A percentile compares a stretch with the other conserved stretches of the same genome.
Conservation (phyloP, 2,797 vertebrate genomes). For the Lagorchestes hirsutus region DNA sequence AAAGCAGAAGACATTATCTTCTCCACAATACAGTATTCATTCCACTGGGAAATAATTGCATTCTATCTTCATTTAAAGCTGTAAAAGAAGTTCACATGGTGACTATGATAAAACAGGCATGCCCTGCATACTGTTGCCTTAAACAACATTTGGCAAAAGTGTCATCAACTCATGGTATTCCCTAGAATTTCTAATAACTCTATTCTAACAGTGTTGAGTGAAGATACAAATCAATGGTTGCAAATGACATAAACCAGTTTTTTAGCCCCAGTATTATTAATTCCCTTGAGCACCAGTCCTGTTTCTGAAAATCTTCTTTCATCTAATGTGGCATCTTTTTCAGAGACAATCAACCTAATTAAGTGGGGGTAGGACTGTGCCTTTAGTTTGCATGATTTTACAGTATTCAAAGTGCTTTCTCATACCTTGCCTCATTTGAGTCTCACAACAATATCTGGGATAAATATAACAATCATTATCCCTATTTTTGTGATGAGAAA, state of each 20-base stretch:
- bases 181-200: neutral
- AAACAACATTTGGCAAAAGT: neutral
- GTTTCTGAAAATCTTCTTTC: neutral
- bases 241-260: neutral
- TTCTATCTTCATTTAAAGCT: conserved; percentile 61
- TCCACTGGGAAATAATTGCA: conserved; percentile 62
- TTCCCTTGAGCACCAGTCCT: neutral
- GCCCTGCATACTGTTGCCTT: neutral
- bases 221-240: neutral
- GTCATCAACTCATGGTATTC: neutral
- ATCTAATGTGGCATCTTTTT: neutral
- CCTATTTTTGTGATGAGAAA: conserved; percentile 16
- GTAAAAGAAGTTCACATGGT: neutral
- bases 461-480: neutral
- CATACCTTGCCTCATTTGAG: neutral
- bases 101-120: neutral
- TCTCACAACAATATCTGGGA: neutral
- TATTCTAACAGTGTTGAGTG: neutral
- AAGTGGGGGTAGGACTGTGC: neutral
- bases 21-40: conserved; percentile 31
- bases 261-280: neutral
- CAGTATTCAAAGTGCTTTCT: neutral
- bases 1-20: conserved; percentile 53
- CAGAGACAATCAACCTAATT: neutral
- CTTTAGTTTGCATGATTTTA: neutral